phyloP scores from a whole-genome alignment of 2,797 vertebrate species.

The Staurois parvus region DNA sequence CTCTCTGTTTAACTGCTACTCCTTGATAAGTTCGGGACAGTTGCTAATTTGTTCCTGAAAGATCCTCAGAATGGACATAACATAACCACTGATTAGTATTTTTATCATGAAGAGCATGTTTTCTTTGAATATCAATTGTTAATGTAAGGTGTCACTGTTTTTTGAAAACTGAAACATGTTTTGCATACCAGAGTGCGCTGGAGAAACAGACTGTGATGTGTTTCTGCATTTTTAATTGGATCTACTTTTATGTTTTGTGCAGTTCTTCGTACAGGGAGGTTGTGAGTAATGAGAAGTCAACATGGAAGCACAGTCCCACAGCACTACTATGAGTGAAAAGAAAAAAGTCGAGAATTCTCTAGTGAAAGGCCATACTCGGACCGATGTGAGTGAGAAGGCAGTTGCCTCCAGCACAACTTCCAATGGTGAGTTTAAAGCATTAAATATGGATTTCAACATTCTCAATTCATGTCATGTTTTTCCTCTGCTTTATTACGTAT shows the following conservation, averaged over 20 bases:
- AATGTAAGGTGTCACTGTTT: slow-evolving; percentile 8
- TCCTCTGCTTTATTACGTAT: not conserved
- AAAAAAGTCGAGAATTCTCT: slow-evolving; percentile 96
- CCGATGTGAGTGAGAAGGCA: slow-evolving; percentile 97
- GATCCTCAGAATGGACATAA: not conserved
- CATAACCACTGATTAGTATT: not conserved
- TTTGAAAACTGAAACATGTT: not conserved
- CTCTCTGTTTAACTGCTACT: not conserved
- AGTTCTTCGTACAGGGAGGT: slow-evolving; percentile 84
- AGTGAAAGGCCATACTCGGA: slow-evolving; percentile 87
- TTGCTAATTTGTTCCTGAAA: not conserved
- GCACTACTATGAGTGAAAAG: slow-evolving; percentile 91
- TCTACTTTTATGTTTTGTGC: slow-evolving; percentile 66
- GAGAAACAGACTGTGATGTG: not conserved
- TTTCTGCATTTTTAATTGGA: slow-evolving; percentile 9
- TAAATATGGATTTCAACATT: not conserved
- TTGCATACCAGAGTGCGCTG: not conserved
- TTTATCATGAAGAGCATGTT: not conserved
- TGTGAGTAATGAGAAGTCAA: slow-evolving; percentile 94
- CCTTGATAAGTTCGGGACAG: not conserved
- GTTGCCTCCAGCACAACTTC: slow-evolving; percentile 98
- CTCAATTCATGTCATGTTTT: not conserved
- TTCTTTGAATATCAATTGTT: not conserved
- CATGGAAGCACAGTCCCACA: slow-evolving; percentile 98
- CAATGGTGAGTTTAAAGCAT: slow-evolving; percentile 84